These are phyloP conservation scores for Drosophila lacicola DNA, from an alignment of 2,888 invertebrate species.

Conservation along the genomic window DNA sequence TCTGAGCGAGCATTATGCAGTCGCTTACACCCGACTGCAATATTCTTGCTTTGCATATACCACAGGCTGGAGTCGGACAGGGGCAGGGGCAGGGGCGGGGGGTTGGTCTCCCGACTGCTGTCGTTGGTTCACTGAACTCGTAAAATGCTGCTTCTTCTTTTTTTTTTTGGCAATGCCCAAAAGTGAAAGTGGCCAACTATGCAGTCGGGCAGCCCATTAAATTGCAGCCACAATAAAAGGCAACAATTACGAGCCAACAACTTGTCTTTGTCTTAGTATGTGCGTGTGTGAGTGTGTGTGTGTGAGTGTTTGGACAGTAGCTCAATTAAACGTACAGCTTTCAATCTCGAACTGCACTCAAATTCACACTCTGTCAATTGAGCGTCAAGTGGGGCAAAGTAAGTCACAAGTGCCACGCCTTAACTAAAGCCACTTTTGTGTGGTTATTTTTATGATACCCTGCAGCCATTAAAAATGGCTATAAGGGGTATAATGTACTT, in stretches of 20 bases:
- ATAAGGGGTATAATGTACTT: too few relatives aligned
- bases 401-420: constrained; percentile 45
- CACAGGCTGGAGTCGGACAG: not conserved
- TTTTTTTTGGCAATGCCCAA: constrained; percentile 47
- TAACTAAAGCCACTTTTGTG: constrained; percentile 2
- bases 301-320: constrained; percentile 20
- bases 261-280: constrained; percentile 34
- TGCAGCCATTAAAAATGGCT: not conserved
- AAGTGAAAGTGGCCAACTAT: constrained; percentile 73
- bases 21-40: not conserved
- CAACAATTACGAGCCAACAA: constrained; percentile 47
- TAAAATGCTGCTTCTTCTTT: constrained; percentile 43
- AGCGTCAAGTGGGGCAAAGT: constrained; percentile 30
- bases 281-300: constrained; percentile 5
- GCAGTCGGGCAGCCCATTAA: constrained; percentile 56
- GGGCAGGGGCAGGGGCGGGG: not conserved
- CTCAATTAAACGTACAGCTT: constrained; percentile 55
- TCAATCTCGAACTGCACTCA: constrained; percentile 57
- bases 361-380: constrained; percentile 47
- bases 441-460: not conserved
- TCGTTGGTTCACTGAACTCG: constrained; percentile 68
- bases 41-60: constrained; percentile 60
- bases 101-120: not conserved
- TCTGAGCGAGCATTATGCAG: constrained; percentile 1
- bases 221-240: constrained; percentile 69